These are phyloP conservation scores for Apodemus speciosus DNA, from an alignment of 2,113 vertebrate genomes.

Conservation along the genomic window DNA sequence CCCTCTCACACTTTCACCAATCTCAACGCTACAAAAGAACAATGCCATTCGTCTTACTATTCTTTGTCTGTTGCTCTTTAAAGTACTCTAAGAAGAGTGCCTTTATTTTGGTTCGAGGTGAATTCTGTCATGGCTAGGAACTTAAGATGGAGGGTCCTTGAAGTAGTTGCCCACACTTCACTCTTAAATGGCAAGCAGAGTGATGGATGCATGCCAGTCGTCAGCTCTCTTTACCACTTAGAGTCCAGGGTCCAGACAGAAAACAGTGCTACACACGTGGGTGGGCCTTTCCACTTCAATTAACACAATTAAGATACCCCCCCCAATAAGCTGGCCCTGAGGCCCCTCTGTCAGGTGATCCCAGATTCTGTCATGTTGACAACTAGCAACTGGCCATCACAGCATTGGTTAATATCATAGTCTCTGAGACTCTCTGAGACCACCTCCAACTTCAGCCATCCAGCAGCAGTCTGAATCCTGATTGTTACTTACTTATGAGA, in stretches of 20 bases:
- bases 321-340: background rate
- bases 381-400: background rate
- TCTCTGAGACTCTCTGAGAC: background rate
- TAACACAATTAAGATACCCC: background rate
- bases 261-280: background rate
- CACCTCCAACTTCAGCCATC: background rate
- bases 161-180: background rate
- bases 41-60: background rate
- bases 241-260: background rate
- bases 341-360: background rate
- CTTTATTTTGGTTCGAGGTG: background rate
- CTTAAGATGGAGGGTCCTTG: background rate
- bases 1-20: constrained; percentile 90
- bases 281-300: background rate
- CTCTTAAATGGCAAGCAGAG: no score
- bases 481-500: background rate
- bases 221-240: background rate
- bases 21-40: constrained; percentile 86
- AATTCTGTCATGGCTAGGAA: background rate
- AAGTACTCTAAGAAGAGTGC: background rate
- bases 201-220: background rate
- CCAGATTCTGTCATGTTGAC: background rate
- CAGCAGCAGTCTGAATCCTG: background rate
- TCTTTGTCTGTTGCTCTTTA: background rate
- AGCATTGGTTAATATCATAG: background rate